Percentiles rank a stretch among this genome's conserved stretches.
phyloP scores from a whole-genome alignment of 2,113 vertebrate genomes.

The Sus scrofa region DNA sequence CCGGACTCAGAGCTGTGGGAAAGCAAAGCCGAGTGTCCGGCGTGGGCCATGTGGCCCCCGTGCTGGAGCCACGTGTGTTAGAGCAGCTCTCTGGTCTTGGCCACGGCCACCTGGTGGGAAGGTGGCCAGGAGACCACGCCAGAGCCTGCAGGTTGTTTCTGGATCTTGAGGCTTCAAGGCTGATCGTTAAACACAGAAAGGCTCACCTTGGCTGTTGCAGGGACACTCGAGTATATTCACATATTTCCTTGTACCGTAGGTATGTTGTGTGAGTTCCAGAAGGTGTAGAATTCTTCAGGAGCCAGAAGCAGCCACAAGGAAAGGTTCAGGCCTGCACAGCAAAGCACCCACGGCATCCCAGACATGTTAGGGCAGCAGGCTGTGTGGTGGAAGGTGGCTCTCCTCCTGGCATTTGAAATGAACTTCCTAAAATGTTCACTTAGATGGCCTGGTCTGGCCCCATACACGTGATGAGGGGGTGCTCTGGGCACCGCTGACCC shows the following conservation, averaged over 20 bases:
- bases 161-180: not conserved
- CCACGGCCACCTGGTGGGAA: not conserved
- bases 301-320: not conserved
- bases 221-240: not conserved
- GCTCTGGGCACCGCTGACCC: not conserved
- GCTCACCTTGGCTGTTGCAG: not conserved
- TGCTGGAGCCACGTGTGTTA: not conserved
- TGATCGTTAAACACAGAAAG: not conserved
- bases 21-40: too few species aligned
- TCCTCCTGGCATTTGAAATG: not conserved
- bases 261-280: not conserved
- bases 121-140: not conserved
- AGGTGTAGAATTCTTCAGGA: not conserved
- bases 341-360: not conserved
- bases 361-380: not conserved
- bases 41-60: not conserved
- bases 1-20: too few species aligned
- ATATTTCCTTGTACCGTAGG: not conserved
- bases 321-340: not conserved
- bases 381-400: not conserved
- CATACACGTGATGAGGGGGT: too few species aligned
- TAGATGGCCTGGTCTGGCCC: not conserved
- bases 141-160: not conserved
- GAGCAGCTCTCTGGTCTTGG: not conserved
- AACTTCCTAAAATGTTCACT: not conserved